Base-by-base conservation (phyloP, 1,140 invertebrate genomes). In the Cydia strobilella region DNA sequence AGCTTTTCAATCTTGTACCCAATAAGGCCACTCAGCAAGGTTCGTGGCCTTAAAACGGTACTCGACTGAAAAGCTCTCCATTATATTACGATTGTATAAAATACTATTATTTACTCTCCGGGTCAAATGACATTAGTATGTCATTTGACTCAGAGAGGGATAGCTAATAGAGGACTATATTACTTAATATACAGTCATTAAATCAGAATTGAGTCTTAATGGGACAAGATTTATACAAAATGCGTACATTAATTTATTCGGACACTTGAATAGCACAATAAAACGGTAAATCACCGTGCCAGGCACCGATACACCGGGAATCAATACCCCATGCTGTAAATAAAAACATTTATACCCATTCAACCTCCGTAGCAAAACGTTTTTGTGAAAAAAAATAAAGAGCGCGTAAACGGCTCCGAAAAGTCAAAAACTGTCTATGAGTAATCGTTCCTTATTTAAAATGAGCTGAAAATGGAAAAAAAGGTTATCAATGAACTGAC, bases 281-380 rank as follows among this genome's bases (percentile, higher is more conserved):
- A 63, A 76, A 25, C 12, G 73, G 74, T 78, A 75, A 72, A 59
- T 35, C 72, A 66, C 63, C 27, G 80, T 82, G 71, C 79, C 82
- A 63, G 79, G 77, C 74, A 79, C 79, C 15, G 48, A 63, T 75
- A 63, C 7, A 63, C 59, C 59, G 54, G 54, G 45, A 81, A 84
- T 84, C 80, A 73, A 84, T 84, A 84, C n/a, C 31, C 65, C 39
- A 63, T 78, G 78, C 69, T 76, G 79, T 84, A 84, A 84, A 84
- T 79, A 84, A 80, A 78, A 75, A 76, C 75, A 76, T 35, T 69
- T 42, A 12, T 35, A 72, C 20, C 76, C 79, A 80, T 75, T 76
- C 80, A 78, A 79, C 79, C 80, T 81, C 78, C 75, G 74, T 77
- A 74, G 27, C 71, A 13, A 35, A 82, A 79, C 74, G 73, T 76